Base-by-base conservation (phyloP, 1,140 invertebrate genomes). In the Lineus longissimus region DNA sequence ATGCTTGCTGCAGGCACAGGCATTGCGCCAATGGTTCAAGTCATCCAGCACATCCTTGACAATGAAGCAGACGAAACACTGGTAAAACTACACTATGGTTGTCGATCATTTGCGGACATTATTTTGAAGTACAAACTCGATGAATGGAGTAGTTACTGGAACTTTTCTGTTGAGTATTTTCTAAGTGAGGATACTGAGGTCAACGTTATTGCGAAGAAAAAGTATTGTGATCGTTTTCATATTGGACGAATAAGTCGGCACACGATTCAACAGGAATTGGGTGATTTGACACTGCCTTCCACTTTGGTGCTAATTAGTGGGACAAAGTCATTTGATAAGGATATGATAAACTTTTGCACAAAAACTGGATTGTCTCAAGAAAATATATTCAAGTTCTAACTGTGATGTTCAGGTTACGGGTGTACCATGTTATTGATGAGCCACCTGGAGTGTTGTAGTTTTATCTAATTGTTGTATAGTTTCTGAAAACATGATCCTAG, bases 1-100 rank as follows among this genome's bases (percentile, higher is more conserved):
- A 85, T 90, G 81, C 77, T 90, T 57, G 86, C 85, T 57, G 87
- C 88, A 71, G 88, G 89, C 0, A 89, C 88, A 47, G 88, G 88
- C 0, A 85, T 90, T 64, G 86, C 87, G 36, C 87, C 88, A 23
- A 83, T 89, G 77, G 83, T 84, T 73, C 82, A 85, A 64, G 83
- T 90, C 13, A 85, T 87, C 29, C 79, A 85, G 55, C 69, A 77
- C 41, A 84, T 90, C 66, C 62, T 89, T 51, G 72, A 83, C 54
- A 84, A 89, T 81, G 87, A 88, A 67, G 82, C 86, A 51, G 87
- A 88, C 73, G 83, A 87, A 45, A 86, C 85, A 4, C 75, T 82
- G 70, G 69, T 90, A 36, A 75, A 81, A 55, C 76, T 90, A 31
- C 75, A 84, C 55, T 89, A 84, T 79, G 86, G 85, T 67, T 86